A percentile compares a stretch with the other conserved stretches of the same genome.
phyloP scores from a whole-genome alignment of 2,797 vertebrate species.

The Amazonetta brasiliensis region DNA sequence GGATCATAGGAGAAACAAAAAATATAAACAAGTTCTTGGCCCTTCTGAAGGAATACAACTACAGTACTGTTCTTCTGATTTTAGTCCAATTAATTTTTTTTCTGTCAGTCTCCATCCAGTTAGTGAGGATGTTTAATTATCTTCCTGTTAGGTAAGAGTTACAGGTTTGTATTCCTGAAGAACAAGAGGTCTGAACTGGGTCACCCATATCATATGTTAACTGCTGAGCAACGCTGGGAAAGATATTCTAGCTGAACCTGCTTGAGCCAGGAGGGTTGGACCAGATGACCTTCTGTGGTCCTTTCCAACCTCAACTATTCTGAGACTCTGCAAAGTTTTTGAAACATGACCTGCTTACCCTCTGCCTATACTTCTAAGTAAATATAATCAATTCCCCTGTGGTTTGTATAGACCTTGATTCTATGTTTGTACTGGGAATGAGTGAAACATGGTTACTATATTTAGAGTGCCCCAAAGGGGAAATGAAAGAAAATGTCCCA shows the following conservation, averaged over 20 bases:
- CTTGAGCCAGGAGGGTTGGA: background rate
- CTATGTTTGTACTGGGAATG: background rate
- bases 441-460: background rate
- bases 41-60: background rate
- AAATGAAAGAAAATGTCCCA: background rate
- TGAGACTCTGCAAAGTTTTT: background rate
- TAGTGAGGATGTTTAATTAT: background rate
- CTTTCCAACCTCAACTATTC: background rate
- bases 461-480: background rate
- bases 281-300: background rate
- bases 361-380: background rate
- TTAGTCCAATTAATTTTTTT: background rate
- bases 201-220: background rate
- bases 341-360: background rate
- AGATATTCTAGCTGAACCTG: background rate
- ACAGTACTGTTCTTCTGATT: background rate
- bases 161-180: background rate
- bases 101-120: background rate
- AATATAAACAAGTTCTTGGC: background rate
- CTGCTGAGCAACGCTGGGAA: background rate
- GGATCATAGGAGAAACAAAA: background rate
- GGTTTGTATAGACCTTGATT: background rate
- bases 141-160: background rate
- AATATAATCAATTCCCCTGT: background rate
- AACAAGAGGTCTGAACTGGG: background rate